A percentile compares a stretch with the other conserved stretches of the same genome.
Conservation (phyloP, 2,888 invertebrate species). For the Orthonevra nobilis region DNA sequence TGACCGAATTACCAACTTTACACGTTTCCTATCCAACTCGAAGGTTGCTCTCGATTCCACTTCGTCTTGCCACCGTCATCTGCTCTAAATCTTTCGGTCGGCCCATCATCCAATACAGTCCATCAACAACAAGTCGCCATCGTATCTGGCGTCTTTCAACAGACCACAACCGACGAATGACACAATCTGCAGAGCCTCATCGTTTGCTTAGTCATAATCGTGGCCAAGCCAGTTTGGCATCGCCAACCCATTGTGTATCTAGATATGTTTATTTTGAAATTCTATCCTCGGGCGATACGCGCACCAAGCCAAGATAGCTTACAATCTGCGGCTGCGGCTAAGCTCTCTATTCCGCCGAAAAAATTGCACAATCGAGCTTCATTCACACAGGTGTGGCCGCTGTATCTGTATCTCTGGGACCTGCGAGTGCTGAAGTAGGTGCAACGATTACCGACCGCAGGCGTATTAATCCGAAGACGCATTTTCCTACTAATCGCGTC, state of each 20-base stretch:
- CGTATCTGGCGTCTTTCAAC: neutral
- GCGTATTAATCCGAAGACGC: conserved; percentile 38
- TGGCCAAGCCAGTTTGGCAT: conserved; percentile 35
- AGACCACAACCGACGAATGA: conserved; percentile 32
- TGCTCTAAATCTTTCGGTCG: conserved; percentile 63
- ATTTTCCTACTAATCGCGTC: conserved; percentile 40
- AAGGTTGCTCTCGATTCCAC: conserved; percentile 64
- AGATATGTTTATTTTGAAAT: conserved; percentile 64
- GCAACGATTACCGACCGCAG: conserved; percentile 29
- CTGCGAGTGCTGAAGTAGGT: conserved; percentile 5
- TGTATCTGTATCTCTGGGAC: conserved; percentile 29
- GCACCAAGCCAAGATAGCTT: conserved; percentile 48
- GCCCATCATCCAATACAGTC: conserved; percentile 57
- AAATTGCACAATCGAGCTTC: conserved; percentile 68
- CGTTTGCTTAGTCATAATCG: conserved; percentile 45
- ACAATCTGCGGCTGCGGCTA: conserved; percentile 16
- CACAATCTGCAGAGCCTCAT: conserved; percentile 66
- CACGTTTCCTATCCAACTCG: conserved; percentile 47
- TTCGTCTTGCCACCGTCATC: conserved; percentile 31
- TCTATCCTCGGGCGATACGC: conserved; percentile 61
- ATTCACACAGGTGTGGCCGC: conserved; percentile 68
- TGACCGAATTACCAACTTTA: conserved; percentile 44
- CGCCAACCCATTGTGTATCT: conserved; percentile 57
- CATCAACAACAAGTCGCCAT: conserved; percentile 64
- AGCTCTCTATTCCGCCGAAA: conserved; percentile 55